These are phyloP conservation scores for Hydrolagus affinis DNA, from an alignment of 2,113 vertebrate genomes.

Conservation along the genomic window DNA sequence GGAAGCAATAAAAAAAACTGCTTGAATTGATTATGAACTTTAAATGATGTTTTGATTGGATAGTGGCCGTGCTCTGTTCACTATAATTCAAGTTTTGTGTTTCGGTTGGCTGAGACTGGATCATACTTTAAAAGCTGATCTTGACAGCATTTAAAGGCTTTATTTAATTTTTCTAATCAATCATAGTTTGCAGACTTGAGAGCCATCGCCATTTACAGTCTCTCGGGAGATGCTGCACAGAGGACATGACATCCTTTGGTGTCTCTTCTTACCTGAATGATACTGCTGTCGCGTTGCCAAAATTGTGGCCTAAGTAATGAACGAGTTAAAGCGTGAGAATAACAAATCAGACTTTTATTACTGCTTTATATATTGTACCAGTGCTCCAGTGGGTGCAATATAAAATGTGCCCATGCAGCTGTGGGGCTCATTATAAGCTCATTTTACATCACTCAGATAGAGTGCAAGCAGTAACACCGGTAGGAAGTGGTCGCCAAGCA, in stretches of 20 bases:
- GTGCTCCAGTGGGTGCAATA: slow-evolving; percentile 32
- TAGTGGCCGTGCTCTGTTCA: slow-evolving; percentile 9
- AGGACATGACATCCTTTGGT: slow-evolving; percentile 32
- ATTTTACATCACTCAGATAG: slow-evolving; percentile 32
- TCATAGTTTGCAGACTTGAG: slow-evolving; percentile 30
- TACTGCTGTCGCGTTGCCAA: slow-evolving; percentile 30
- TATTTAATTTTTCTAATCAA: slow-evolving; percentile 33
- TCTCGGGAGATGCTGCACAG: slow-evolving; percentile 14
- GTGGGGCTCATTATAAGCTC: slow-evolving; percentile 32
- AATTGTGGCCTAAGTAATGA: slow-evolving; percentile 9
- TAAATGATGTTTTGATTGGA: slow-evolving; percentile 31
- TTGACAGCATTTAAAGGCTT: slow-evolving; percentile 32
- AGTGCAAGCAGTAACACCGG: slow-evolving; percentile 22
- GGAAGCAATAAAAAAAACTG: slow-evolving; percentile 3
- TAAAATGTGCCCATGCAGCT: slow-evolving; percentile 31
- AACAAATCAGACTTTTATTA: slow-evolving; percentile 33
- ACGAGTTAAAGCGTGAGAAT: slow-evolving; percentile 30
- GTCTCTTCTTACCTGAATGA: slow-evolving; percentile 31
- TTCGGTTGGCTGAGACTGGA: slow-evolving; percentile 25
- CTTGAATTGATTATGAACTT: slow-evolving; percentile 30
- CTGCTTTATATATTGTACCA: slow-evolving; percentile 32
- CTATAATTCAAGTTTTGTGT: slow-evolving; percentile 29
- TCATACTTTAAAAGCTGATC: slow-evolving; percentile 33
- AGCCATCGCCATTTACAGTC: slow-evolving; percentile 20
- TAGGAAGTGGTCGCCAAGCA: neutral